These are phyloP conservation scores for Drosophila tristis DNA, from an alignment of 1,140 invertebrate species.

Conservation along the genomic window DNA sequence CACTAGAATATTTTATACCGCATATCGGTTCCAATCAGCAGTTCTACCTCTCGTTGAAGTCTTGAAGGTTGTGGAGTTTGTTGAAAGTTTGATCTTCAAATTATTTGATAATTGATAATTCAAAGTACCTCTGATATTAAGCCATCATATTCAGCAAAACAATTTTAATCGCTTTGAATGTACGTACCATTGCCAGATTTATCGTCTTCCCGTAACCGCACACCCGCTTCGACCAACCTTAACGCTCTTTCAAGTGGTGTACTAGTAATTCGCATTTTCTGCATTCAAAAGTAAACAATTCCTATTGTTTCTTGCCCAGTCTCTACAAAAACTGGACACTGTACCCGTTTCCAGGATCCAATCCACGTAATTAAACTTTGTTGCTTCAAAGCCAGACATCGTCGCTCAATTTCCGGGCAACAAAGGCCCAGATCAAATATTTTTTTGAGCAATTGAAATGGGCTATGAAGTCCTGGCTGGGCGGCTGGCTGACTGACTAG, in stretches of 20 bases:
- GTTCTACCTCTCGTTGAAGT: too few species aligned
- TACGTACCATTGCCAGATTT: too few species aligned
- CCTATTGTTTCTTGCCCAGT: slow-evolving; percentile 53
- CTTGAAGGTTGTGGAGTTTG: too few species aligned
- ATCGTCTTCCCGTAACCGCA: too few species aligned
- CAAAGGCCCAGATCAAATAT: slow-evolving; percentile 70
- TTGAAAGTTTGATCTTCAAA: too few species aligned
- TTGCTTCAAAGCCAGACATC: slow-evolving; percentile 71
- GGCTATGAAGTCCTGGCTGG: slow-evolving; percentile 57
- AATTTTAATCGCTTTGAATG: too few species aligned
- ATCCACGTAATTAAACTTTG: slow-evolving; percentile 78
- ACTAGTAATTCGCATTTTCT: slow-evolving; percentile 58
- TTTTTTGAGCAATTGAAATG: slow-evolving; percentile 80
- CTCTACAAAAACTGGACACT: too few species aligned
- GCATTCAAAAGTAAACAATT: slow-evolving; percentile 58
- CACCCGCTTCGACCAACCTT: slow-evolving; percentile 58
- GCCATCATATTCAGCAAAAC: too few species aligned
- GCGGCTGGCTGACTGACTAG: slow-evolving; percentile 9
- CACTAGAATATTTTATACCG: too few species aligned
- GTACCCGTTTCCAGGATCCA: background rate
- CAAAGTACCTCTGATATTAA: too few species aligned
- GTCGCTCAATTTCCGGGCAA: slow-evolving; percentile 78
- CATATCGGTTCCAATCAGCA: too few species aligned
- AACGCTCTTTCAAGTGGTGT: slow-evolving; percentile 60
- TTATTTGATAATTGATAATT: too few species aligned